phyloP scores from a whole-genome alignment of 2,797 vertebrate genomes.

The Enteromius anoplus region DNA sequence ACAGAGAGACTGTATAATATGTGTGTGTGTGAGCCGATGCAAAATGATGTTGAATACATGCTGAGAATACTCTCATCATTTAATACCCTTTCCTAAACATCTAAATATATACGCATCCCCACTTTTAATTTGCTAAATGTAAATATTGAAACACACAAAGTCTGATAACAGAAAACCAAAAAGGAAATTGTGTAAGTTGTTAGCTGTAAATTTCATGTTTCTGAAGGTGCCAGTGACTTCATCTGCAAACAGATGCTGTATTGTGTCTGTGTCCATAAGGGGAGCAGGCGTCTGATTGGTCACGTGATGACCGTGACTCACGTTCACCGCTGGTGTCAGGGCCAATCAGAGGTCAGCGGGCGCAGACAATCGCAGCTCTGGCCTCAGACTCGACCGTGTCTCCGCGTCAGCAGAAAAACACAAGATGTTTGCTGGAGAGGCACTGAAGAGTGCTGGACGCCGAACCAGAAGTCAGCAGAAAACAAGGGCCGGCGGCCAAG shows the following conservation, averaged over 20 bases:
- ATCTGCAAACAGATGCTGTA: conserved; percentile 69
- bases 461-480: conserved; percentile 41
- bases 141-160: not conserved
- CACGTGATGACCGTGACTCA: conserved; percentile 70
- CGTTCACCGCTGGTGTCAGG: conserved; percentile 59
- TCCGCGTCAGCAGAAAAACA: conserved; percentile 74
- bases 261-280: conserved; percentile 68
- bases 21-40: conserved; percentile 28
- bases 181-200: no score
- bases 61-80: not conserved
- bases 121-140: not conserved
- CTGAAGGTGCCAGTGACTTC: conserved; percentile 49
- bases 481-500: conserved; percentile 13
- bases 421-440: conserved; percentile 10
- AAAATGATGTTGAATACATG: not conserved
- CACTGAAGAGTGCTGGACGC: not conserved
- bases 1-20: not conserved
- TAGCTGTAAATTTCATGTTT: not conserved
- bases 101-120: not conserved
- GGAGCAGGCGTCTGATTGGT: conserved; percentile 48
- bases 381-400: conserved; percentile 38
- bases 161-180: not conserved
- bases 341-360: conserved; percentile 69
- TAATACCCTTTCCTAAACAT: not conserved
- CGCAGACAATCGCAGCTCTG: conserved; percentile 18